These are phyloP conservation scores for Dromas ardeola DNA, from an alignment of 2,113 vertebrate species.

Conservation along the genomic window DNA sequence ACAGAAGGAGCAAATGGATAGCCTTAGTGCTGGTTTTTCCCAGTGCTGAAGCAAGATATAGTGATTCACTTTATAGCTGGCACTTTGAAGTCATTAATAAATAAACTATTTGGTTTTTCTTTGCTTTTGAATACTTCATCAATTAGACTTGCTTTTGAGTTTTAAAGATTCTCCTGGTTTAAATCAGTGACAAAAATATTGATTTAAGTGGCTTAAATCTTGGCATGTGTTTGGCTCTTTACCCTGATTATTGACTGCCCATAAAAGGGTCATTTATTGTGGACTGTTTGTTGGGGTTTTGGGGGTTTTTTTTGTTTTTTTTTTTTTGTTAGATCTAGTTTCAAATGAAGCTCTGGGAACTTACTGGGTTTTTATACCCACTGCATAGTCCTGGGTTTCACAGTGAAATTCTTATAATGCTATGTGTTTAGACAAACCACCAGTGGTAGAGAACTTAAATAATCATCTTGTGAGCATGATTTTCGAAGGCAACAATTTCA, in stretches of 20 bases:
- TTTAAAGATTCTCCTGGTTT: constrained; percentile 25
- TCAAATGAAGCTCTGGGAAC: neutral
- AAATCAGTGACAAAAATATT: constrained; percentile 43
- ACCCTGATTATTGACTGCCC: neutral
- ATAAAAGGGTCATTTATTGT: neutral
- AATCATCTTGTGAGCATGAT: neutral
- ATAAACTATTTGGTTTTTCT: neutral
- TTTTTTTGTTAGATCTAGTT: neutral
- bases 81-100: neutral
- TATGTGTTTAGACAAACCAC: neutral
- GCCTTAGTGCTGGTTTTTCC: neutral
- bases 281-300: neutral
- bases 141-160: neutral
- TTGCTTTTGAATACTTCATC: neutral
- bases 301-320: neutral
- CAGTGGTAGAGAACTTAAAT: neutral
- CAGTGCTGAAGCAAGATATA: neutral
- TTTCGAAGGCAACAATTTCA: neutral
- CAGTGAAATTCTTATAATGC: neutral
- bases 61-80: neutral
- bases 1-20: neutral
- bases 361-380: neutral
- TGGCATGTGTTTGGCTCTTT: neutral
- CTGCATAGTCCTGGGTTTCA: neutral
- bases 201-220: constrained; percentile 24